These are phyloP conservation scores for Mormyrus iriodes DNA, from an alignment of 2,113 vertebrate genomes.

Conservation along the genomic window DNA sequence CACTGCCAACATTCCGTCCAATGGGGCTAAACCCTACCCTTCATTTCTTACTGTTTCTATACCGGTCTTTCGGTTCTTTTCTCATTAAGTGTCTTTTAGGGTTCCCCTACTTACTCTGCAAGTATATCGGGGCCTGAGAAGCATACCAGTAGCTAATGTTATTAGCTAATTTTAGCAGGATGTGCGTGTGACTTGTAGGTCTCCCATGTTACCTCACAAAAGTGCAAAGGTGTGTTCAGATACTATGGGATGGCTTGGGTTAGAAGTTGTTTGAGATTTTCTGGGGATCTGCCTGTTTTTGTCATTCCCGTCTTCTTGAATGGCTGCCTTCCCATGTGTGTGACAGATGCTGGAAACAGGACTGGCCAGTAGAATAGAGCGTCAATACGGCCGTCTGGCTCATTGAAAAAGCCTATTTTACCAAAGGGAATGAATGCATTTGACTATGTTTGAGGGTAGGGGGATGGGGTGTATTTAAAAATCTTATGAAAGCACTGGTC, in stretches of 20 bases:
- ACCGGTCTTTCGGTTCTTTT: background rate
- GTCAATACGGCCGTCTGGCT: background rate
- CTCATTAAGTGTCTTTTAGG: background rate
- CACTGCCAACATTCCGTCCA: background rate
- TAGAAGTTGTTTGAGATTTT: background rate
- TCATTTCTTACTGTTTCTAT: background rate
- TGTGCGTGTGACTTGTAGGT: background rate
- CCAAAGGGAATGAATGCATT: constrained; percentile 7
- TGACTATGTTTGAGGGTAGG: background rate
- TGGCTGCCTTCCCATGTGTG: background rate
- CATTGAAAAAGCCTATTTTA: background rate
- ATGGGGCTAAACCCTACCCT: background rate
- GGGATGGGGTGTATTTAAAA: background rate
- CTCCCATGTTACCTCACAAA: background rate
- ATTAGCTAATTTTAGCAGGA: background rate
- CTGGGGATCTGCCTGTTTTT: background rate
- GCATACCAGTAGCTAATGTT: background rate
- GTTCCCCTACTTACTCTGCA: background rate
- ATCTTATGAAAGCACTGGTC: constrained; percentile 4
- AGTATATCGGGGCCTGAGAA: background rate
- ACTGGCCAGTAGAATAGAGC: background rate
- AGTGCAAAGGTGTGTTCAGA: background rate
- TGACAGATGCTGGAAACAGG: constrained; percentile 5
- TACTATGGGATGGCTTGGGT: background rate
- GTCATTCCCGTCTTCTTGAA: constrained; percentile 1